Evolutionary conservation across 2,113 vertebrate species (phyloP), one percentile per base, ranked within the genome.

Genomic region (Leptosomus discolor): DNA sequence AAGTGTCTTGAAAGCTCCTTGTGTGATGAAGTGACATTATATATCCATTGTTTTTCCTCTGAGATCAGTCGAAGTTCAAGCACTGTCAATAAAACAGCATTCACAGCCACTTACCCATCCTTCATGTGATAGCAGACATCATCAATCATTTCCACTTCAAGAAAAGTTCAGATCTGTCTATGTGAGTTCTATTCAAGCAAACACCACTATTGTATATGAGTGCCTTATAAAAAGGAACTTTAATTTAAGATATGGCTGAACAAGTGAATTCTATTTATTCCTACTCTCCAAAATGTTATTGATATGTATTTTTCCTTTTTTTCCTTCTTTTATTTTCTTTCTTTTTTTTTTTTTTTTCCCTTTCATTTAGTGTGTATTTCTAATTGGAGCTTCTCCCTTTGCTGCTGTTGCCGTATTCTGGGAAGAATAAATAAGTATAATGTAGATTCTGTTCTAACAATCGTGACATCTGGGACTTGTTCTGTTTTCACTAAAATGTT

Each of bases 41-140:
- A 45, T 27, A 76, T 23, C 30, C n/a, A 39, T 39, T 95, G 71
- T 73, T 96, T 79, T 93, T 93, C 86, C 53, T 92, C 58, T 92
- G 56, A 92, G 75, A 96, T 97, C 76, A 92, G 91, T 80, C 78
- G 88, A 58, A 36, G 70, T 73, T 67, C 92, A 88, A 92, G 29
- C 18, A 43, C 32, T 84, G 64, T 88, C 83, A 87, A 84, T 88
- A 95, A 92, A 93, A 71, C 6, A 78, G 32, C 41, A 68, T 57
- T 88, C 77, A 64, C 37, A 92, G 50, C 23, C 67, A 43, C 24
- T 85, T 85, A 71, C 37, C 53, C 64, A 85, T 95, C 32, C 22
- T 83, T 92, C 69, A 63, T 13, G 26, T 41, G 43, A 51, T 11
- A 64, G 65, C 53, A 74, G 60, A 63, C 30, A 58, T 51, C 80